A percentile compares a stretch with the other conserved stretches of the same genome.
Evolutionary conservation across 2,797 vertebrate species (phyloP).

Genomic region (Graptemys geographica): DNA sequence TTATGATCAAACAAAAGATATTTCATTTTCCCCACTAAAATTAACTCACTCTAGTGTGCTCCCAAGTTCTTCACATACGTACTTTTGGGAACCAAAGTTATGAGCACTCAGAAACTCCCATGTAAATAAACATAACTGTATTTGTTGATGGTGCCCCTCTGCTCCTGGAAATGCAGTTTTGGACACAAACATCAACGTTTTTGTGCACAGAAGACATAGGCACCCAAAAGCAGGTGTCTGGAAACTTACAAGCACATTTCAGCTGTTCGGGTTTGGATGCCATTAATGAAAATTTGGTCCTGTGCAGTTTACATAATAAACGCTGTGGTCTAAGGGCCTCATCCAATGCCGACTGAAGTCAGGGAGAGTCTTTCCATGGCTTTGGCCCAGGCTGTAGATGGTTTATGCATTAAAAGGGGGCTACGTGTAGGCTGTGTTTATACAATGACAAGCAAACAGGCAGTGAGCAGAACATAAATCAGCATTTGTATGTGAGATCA

Average conservation of each 20-base stretch:
- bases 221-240: constrained; percentile 25
- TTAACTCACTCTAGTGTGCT: constrained; percentile 27
- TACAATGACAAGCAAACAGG: neutral
- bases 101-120: constrained; percentile 18
- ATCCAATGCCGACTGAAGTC: neutral
- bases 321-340: neutral
- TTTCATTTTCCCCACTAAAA: constrained; percentile 11
- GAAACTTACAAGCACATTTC: constrained; percentile 23
- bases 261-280: neutral
- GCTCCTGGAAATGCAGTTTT: constrained; percentile 53
- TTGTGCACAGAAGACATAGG: constrained; percentile 38
- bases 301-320: neutral
- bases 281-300: constrained; percentile 22
- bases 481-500: neutral
- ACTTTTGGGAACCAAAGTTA: constrained; percentile 29
- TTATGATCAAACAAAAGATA: constrained; percentile 50
- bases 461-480: neutral
- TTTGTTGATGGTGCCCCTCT: constrained; percentile 56
- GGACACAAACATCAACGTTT: constrained; percentile 27
- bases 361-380: neutral
- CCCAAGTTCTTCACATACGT: constrained; percentile 23
- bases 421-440: neutral
- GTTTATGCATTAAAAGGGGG: neutral
- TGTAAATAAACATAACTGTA: neutral
- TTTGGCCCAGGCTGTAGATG: neutral